Conservation (phyloP, 2,113 vertebrate species). For the Epinephelus cyanopodus region DNA sequence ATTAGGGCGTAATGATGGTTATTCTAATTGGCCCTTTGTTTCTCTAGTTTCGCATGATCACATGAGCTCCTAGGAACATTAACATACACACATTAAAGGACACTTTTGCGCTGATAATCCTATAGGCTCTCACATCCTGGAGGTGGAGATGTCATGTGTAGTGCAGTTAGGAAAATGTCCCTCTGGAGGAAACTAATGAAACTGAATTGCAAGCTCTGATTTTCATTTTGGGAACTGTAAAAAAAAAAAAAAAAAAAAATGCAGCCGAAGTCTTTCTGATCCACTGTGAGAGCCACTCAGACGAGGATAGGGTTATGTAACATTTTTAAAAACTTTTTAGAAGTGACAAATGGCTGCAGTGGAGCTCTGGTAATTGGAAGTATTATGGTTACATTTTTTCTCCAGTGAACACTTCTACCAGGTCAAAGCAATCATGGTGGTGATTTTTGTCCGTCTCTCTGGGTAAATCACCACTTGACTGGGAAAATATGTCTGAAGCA, state of each 20-base stretch:
- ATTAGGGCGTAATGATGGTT: conserved; percentile 78
- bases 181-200: not conserved
- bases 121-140: not conserved
- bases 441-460: not conserved
- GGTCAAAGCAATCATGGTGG: conserved; percentile 9
- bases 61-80: conserved; percentile 41
- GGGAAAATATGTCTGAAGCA: not conserved
- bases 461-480: not conserved
- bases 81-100: conserved; percentile 33
- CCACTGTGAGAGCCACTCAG: conserved; percentile 4
- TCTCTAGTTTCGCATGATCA: conserved; percentile 65
- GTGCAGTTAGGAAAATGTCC: conserved; percentile 1
- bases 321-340: not conserved
- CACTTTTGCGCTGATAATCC: conserved; percentile 36
- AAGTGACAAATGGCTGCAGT: not conserved
- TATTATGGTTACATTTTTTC: not conserved
- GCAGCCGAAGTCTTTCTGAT: not conserved
- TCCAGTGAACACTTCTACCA: not conserved
- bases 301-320: not conserved
- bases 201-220: not conserved
- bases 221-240: not conserved
- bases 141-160: conserved; percentile 21
- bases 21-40: conserved; percentile 78
- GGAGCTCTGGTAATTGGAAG: not conserved
- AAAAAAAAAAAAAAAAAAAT: not conserved